phyloP scores from a whole-genome alignment of 1,140 invertebrate genomes.

The Metopolophium dirhodum region DNA sequence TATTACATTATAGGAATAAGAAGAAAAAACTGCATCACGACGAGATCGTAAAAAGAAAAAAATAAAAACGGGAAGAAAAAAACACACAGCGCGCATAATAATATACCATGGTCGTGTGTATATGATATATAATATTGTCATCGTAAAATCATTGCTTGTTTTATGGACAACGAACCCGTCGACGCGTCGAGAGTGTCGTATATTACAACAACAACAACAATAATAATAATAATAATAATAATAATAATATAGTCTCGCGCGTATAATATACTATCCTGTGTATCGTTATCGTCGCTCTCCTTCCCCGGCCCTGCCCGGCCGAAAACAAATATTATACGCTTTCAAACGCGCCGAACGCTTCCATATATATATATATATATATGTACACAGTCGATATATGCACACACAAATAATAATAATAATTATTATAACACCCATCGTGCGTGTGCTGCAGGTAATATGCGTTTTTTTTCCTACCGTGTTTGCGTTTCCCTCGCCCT shows the following conservation, averaged over 20 bases:
- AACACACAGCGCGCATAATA: not conserved
- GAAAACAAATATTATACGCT: slow-evolving; percentile 23
- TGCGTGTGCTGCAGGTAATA: slow-evolving; percentile 22
- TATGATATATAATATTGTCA: not conserved
- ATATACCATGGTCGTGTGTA: not conserved
- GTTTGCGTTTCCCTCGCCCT: slow-evolving; percentile 55
- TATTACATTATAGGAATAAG: not conserved
- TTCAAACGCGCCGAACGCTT: slow-evolving; percentile 40
- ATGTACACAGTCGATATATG: not conserved
- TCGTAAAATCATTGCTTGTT: slow-evolving; percentile 45
- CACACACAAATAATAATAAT: not conserved
- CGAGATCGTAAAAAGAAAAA: slow-evolving; percentile 34
- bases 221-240: too few relatives aligned
- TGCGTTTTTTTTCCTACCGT: slow-evolving; percentile 45
- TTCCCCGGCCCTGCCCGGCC: not conserved
- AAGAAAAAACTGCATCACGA: slow-evolving; percentile 37
- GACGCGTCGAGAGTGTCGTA: not conserved
- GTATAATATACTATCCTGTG: not conserved
- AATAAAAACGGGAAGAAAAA: slow-evolving; percentile 2
- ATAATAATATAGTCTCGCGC: not conserved
- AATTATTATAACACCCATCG: not conserved
- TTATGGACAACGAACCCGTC: slow-evolving; percentile 38
- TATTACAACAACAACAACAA: not conserved
- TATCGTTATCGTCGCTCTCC: not conserved
- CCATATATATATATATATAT: not conserved